Evolutionary conservation across 2,888 invertebrate genomes (phyloP).

Genomic region (Drosophila formosana): DNA sequence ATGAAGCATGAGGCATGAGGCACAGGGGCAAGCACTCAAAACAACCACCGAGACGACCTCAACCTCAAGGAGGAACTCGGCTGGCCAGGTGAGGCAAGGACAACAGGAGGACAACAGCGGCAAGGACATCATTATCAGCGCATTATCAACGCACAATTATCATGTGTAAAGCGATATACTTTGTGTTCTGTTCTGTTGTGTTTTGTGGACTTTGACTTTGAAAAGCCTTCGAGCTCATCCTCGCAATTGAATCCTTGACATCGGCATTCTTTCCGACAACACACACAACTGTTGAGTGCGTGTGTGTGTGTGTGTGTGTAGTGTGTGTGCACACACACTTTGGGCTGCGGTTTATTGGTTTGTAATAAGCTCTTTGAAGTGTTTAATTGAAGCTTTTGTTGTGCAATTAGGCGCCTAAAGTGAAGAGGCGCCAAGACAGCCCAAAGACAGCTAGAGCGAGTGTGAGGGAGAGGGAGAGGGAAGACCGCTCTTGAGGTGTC

Average conservation of each 20-base stretch:
- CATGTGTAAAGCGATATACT: constrained; percentile 73
- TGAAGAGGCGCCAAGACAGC: constrained; percentile 53
- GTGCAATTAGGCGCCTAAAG: constrained; percentile 79
- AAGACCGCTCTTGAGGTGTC: constrained; percentile 51
- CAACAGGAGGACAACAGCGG: constrained; percentile 1
- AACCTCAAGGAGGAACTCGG: constrained; percentile 26
- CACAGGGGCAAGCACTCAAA: not conserved
- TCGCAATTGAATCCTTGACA: constrained; percentile 72
- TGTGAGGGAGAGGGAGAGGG: not conserved
- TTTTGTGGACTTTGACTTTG: not conserved
- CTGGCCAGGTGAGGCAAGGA: constrained; percentile 39
- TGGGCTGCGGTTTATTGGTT: constrained; percentile 76
- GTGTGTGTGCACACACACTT: constrained; percentile 49
- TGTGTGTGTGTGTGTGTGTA: constrained; percentile 8
- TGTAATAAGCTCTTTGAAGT: constrained; percentile 80
- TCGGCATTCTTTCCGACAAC: constrained; percentile 42
- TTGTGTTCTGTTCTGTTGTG: not conserved
- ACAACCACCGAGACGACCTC: constrained; percentile 54
- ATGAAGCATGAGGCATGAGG: too few relatives aligned
- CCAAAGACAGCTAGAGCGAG: not conserved
- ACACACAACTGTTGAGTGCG: constrained; percentile 2
- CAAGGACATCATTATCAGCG: constrained; percentile 58
- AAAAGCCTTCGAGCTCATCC: constrained; percentile 14
- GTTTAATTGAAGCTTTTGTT: constrained; percentile 80
- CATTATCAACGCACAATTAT: constrained; percentile 78